Evolutionary conservation across 2,888 invertebrate genomes (phyloP), one percentile per base, ranked within the genome.

Genomic region (Sarcophaga variegata): DNA sequence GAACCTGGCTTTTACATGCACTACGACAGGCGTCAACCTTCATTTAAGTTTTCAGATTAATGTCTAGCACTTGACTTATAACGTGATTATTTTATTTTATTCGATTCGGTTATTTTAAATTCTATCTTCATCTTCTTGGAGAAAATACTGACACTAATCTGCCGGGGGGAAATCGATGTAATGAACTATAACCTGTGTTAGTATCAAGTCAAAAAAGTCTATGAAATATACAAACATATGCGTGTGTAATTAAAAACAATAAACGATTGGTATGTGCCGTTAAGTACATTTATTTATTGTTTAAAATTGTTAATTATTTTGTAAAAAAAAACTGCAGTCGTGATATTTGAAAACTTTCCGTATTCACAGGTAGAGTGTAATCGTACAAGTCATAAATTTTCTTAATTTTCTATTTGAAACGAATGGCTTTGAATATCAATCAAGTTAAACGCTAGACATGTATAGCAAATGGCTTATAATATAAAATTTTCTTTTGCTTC

Each of bases 201-300:
- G 37, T 37, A 37, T 37, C 37, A 37, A 37, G 10, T 37, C 8
- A 37, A 37, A 37, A 37, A 37, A 10, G 54, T 0, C 17, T 54
- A 4, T 54, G 17, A 49, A 49, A 49, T 37, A 37, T 37, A 37
- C 8, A 8, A 8, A 10, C 37, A 37, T 37, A 37, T 10, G 37
- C 37, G 37, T 69, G 0, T 17, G 5, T 63, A 11, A 54, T 14
- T 49, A 12, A 25, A 47, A 14, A 62, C 12, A 62, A 69, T 75
- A 79, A 72, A 75, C n/a, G 20, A 77, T 77, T 85, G 67, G 67
- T 85, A 72, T 81, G 84, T 80, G 80, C 80, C 76, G 66, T 72
- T 81, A 69, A 77, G 67, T 74, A 85, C 60, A 20, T 72, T 66
- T 75, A 64, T 77, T 81, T 72, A 81, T 74, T 81, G 72, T 49